Base-by-base conservation (phyloP, 2,113 vertebrate genomes). In the Dasyurus viverrinus region DNA sequence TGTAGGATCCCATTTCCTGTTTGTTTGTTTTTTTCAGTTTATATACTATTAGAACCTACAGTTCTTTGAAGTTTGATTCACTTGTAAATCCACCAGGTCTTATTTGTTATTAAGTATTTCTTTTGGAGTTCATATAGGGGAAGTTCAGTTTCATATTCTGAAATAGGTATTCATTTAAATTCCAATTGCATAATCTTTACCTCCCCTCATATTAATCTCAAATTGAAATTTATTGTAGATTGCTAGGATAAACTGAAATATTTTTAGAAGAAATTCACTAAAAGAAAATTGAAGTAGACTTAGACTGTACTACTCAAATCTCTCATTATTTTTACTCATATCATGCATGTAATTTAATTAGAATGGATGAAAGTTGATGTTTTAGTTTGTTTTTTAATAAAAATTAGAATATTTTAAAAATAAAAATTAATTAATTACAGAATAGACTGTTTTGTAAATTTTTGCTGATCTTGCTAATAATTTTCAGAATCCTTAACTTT, bases 401-500 rank as follows among this genome's bases (percentile, higher is more conserved):
- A 98, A 97, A 47, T 95, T 97, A 95, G 54, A 94, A 95, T 54
- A 97, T 94, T 53, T 54, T 94, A 96, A 96, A 97, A 95, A 91
- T 93, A 97, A 97, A 98, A 91, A 93, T 97, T 93, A 95, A 84
- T 97, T 98, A 42, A 91, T 48, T 48, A 6, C 48, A 95, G 96
- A 96, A 96, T 95, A 97, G 93, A 14, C 96, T 96, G 60, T 14
- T 46, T 96, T 94, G 3, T 95, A 14, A 60, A 84, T 53, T 25
- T 95, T 96, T 46, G 6, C 0, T 60, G 90, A 60, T 96, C 92
- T 90, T 95, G 46, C 92, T 97, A 97, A 97, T 90, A 95, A 95
- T 96, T 84, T 96, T 84, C 97, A 95, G 96, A 97, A 97, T 99
- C 99, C 99, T 99, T 99, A 98, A 99, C 99, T 98, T 95, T 95